phyloP scores from a whole-genome alignment of 2,797 vertebrate genomes.

The Tenualosa thibaudeaui region DNA sequence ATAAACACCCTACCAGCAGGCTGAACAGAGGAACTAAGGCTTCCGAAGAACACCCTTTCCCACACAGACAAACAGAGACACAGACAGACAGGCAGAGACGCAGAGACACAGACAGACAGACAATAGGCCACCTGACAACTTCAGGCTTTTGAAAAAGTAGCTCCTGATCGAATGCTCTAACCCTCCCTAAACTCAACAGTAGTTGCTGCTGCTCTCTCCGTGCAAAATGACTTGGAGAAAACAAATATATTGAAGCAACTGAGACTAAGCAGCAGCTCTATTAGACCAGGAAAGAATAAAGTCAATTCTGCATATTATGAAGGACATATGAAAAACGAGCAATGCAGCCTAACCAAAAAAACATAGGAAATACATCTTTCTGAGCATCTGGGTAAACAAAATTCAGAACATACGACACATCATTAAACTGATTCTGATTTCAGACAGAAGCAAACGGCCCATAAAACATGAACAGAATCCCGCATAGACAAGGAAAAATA shows the following conservation, averaged over 20 bases:
- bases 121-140: background rate
- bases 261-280: conserved; percentile 11
- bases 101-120: background rate
- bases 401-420: conserved; percentile 7
- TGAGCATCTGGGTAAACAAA: conserved; percentile 16
- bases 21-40: conserved; percentile 5
- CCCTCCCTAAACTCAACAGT: conserved; percentile 13
- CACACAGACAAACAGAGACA: background rate
- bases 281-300: background rate
- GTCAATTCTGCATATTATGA: background rate
- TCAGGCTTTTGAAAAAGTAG: background rate
- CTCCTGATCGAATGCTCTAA: background rate
- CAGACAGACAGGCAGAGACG: too few species aligned
- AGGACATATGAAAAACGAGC: conserved; percentile 27
- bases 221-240: conserved; percentile 24
- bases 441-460: background rate
- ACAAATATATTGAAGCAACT: conserved; percentile 13
- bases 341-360: conserved; percentile 33
- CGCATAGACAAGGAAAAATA: background rate
- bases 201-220: conserved; percentile 12
- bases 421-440: conserved; percentile 12
- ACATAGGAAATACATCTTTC: background rate
- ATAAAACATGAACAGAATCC: background rate
- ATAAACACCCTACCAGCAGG: background rate
- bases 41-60: background rate